A percentile compares a stretch with the other conserved stretches of the same genome.
Evolutionary conservation across 2,888 invertebrate species (phyloP).

Genomic region (Calameuta filiformis): DNA sequence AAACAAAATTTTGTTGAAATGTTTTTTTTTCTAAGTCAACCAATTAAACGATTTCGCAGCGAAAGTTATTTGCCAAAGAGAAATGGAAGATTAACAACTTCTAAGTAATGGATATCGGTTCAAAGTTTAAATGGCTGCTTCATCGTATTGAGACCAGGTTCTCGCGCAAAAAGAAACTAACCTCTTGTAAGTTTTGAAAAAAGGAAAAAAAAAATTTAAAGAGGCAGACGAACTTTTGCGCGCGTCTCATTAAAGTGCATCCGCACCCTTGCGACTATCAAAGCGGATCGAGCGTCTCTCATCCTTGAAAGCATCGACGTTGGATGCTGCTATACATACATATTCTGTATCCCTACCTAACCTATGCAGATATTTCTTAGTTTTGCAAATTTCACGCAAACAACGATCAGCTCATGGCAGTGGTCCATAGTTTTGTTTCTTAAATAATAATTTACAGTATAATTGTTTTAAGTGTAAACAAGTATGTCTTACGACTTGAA

Average conservation of each 20-base stretch:
- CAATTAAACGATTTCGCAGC: too few relatives aligned
- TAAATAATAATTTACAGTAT: conserved; percentile 5
- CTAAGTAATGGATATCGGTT: too few relatives aligned
- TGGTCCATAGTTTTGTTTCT: not conserved
- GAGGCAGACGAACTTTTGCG: not conserved
- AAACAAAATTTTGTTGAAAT: too few relatives aligned
- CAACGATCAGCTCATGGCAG: not conserved
- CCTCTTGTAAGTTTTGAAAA: too few relatives aligned
- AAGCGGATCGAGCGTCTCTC: not conserved
- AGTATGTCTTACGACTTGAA: not conserved
- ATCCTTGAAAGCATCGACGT: not conserved
- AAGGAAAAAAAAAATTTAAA: not conserved
- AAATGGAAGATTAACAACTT: too few relatives aligned
- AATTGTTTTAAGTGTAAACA: conserved; percentile 46
- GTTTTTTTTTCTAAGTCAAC: not conserved
- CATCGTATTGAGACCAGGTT: too few relatives aligned
- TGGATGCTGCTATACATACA: not conserved
- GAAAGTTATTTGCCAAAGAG: too few relatives aligned
- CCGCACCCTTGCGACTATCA: not conserved
- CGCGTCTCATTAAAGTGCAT: not conserved
- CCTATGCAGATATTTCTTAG: not conserved
- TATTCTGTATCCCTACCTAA: not conserved
- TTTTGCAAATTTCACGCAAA: not conserved
- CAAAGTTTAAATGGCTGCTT: too few relatives aligned
- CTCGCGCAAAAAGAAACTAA: too few relatives aligned